Evolutionary conservation across 2,797 vertebrate species (phyloP).

Genomic region (Miichthys miiuy): DNA sequence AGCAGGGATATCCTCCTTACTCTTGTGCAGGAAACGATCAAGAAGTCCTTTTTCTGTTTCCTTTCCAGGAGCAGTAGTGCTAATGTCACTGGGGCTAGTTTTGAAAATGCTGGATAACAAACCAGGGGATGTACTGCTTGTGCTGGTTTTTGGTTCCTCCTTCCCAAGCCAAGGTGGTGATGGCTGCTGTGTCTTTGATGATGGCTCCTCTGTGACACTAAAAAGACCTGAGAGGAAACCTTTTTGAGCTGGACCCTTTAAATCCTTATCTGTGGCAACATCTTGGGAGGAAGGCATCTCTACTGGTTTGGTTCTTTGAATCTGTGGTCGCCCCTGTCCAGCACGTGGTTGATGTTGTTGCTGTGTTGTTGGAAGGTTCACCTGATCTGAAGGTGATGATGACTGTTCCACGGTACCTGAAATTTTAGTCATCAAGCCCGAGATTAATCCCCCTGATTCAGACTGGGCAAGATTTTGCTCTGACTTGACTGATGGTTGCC

Average conservation of each 20-base stretch:
- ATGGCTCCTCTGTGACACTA: conserved; percentile 78
- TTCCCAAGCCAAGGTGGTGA: conserved; percentile 42
- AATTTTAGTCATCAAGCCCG: conserved; percentile 83
- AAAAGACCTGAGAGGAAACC: conserved; percentile 89
- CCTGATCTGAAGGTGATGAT: conserved; percentile 52
- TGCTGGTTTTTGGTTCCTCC: conserved; percentile 67
- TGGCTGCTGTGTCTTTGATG: conserved; percentile 72
- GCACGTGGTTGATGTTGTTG: conserved; percentile 61
- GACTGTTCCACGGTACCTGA: conserved; percentile 75
- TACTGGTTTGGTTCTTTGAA: conserved; percentile 82
- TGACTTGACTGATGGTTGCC: conserved; percentile 52
- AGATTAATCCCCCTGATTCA: conserved; percentile 80
- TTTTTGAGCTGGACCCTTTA: conserved; percentile 77
- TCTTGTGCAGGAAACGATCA: conserved; percentile 80
- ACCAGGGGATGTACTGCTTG: conserved; percentile 56
- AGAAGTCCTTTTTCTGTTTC: conserved; percentile 80
- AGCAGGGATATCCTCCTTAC: conserved; percentile 57
- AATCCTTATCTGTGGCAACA: conserved; percentile 75
- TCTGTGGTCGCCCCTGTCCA: conserved; percentile 77
- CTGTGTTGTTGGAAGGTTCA: conserved; percentile 53
- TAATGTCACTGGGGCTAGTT: conserved; percentile 57
- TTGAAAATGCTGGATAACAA: conserved; percentile 81
- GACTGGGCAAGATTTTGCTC: conserved; percentile 64
- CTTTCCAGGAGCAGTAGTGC: conserved; percentile 38
- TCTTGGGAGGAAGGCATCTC: conserved; percentile 75